Conservation (phyloP, 2,888 invertebrate genomes). For the Amblyjoppa fuscipennis region DNA sequence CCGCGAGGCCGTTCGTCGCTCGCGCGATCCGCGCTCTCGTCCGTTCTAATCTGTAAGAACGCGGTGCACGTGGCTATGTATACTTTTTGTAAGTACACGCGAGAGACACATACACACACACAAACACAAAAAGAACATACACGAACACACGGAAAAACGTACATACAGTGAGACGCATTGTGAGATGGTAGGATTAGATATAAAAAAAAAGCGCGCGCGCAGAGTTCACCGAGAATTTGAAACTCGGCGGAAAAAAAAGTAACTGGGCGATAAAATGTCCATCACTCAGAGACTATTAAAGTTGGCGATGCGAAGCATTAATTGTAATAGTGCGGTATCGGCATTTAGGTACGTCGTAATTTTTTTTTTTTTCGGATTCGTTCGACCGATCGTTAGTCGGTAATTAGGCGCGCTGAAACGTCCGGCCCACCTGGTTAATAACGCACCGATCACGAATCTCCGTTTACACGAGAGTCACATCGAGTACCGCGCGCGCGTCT, state of each 20-base stretch:
- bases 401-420: constrained; percentile 20
- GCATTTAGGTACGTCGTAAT: constrained; percentile 47
- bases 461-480: constrained; percentile 13
- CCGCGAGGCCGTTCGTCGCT: constrained; percentile 30
- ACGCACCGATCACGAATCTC: constrained; percentile 33
- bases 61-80: constrained; percentile 42
- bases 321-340: constrained; percentile 41
- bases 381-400: constrained; percentile 48
- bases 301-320: constrained; percentile 36
- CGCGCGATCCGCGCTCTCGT: constrained; percentile 34
- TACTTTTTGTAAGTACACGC: constrained; percentile 39
- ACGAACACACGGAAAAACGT: constrained; percentile 31
- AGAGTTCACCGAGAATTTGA: not conserved
- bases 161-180: constrained; percentile 42
- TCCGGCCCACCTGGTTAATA: constrained; percentile 28
- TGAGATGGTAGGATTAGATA: constrained; percentile 48
- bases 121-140: constrained; percentile 20
- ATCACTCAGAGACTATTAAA: constrained; percentile 15
- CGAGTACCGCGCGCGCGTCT: not conserved
- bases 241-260: constrained; percentile 2
- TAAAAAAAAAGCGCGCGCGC: constrained; percentile 23
- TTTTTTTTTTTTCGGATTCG: constrained; percentile 36
- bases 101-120: not conserved
- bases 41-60: constrained; percentile 48
- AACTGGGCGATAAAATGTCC: not conserved